Conservation (phyloP, 2,113 vertebrate genomes). For the Climacteris rufus region DNA sequence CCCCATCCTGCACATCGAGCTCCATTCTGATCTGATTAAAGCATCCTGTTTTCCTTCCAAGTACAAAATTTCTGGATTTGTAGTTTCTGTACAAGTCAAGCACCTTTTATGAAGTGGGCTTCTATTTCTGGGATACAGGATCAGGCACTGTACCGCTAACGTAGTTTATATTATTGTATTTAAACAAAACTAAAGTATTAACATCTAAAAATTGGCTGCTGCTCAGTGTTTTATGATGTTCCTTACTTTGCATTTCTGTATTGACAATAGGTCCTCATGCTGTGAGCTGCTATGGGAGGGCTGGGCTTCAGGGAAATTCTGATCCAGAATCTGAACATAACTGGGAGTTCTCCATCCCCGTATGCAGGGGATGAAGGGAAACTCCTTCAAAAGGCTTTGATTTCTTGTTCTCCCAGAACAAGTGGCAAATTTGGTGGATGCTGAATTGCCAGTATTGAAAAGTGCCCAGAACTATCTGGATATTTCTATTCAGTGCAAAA, state of each 20-base stretch:
- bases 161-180: conserved; percentile 1
- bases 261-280: neutral
- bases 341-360: neutral
- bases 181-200: conserved; percentile 59
- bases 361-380: neutral
- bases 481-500: neutral
- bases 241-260: neutral
- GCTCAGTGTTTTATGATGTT: neutral
- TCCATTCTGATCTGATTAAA: neutral
- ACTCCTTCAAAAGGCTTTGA: neutral
- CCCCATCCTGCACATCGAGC: neutral
- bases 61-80: neutral
- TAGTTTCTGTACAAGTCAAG: neutral
- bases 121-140: conserved; percentile 22
- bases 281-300: neutral
- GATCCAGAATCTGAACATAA: neutral
- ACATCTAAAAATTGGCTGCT: neutral
- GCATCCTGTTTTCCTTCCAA: neutral
- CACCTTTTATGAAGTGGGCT: neutral
- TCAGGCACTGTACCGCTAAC: conserved; percentile 10
- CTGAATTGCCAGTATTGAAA: neutral
- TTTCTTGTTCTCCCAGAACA: neutral
- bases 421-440: neutral
- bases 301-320: neutral
- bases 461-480: neutral